Evolutionary conservation across 2,113 vertebrate genomes (phyloP), one percentile per base, ranked within the genome.

Genomic region (Albula glossodonta): DNA sequence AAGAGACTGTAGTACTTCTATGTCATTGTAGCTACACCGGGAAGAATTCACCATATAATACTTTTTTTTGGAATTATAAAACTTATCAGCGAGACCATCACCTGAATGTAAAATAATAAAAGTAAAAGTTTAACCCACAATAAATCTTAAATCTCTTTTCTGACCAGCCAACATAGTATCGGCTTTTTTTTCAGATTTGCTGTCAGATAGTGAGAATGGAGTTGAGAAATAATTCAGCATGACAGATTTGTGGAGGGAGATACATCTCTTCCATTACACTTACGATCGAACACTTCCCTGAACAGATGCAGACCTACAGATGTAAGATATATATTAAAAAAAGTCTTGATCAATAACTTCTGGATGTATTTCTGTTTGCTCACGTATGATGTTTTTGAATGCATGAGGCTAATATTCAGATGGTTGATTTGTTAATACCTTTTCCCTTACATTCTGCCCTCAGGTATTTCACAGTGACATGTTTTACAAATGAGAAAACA

Each of bases 171-270:
- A 13, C 11, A 53, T 19, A 17, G 19, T 19, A 78, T 53, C 77
- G 83, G 22, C 83, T 53, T 51, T n/a, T 49, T 50, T 50, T 50
- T 41, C 19, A 83, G 49, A 74, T 83, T n/a, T 83, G 83, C 83
- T 11, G 60, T 70, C 63, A 63, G 66, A 66, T 60, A 74, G 48
- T 19, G 63, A 51, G 60, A 15, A 9, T 66, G 60, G 22, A 49
- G 41, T 25, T 50, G 10, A 19, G 82, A 60, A 51, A 74, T 83
- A 74, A 84, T 11, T 19, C 51, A 66, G 22, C 22, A 19, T 84
- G 66, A 84, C 13, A 51, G 70, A 83, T 83, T n/a, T 66, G 22
- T 5, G 4, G 15, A 63, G 2, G 57, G 31, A 9, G 48, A 41
- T 41, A 82, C 22, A 25, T 57, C 81, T 56, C 52, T 82, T 56